Base-by-base conservation (phyloP, 2,113 vertebrate genomes). In the Sterrhoptilus dennistouni region DNA sequence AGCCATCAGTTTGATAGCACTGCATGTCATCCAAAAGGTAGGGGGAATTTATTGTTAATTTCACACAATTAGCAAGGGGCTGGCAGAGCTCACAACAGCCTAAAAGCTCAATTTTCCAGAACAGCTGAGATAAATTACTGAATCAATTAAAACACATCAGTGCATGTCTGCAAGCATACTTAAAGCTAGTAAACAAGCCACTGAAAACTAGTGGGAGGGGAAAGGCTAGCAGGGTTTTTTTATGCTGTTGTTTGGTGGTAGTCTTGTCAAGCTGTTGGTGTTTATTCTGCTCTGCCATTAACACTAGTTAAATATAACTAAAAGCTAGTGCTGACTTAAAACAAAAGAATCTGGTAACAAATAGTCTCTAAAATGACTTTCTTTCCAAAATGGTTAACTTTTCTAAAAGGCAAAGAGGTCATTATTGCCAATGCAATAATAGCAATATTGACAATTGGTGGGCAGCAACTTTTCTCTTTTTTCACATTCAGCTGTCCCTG, bases 401-500 rank as follows among this genome's bases (percentile, higher is more conserved):
- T 98, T 79, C 91, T 98, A 31, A 98, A 98, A 83, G 97, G 93
- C 72, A 98, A 97, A 65, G 96, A 98, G 66, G 92, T 92, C 27
- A 72, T 95, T 24, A 33, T 97, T 59, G 96, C 97, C 77, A 98
- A 98, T 90, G 94, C 96, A 53, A 9, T 98, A 81, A 98, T 98
- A 71, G 97, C 97, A 9, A 91, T 96, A 42, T 28, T 97, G 69
- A 98, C 98, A 12, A 89, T 98, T 35, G 94, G 96, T 0, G 97
- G 98, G 36, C 98, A 98, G 77, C 98, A 98, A 1, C 95, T 98
- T 5, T 98, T 98, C 64, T 98, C 98, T 24, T 97, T 97, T 52
- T 97, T 97, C 52, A 97, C 97, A 0, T 98, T 98, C 83, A 98
- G 65, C 28, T 98, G 98, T 85, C 98, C 98, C 16, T 98, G 98